These are phyloP conservation scores for Melanogrammus aeglefinus DNA, from an alignment of 2,797 vertebrate genomes.

Conservation along the genomic window DNA sequence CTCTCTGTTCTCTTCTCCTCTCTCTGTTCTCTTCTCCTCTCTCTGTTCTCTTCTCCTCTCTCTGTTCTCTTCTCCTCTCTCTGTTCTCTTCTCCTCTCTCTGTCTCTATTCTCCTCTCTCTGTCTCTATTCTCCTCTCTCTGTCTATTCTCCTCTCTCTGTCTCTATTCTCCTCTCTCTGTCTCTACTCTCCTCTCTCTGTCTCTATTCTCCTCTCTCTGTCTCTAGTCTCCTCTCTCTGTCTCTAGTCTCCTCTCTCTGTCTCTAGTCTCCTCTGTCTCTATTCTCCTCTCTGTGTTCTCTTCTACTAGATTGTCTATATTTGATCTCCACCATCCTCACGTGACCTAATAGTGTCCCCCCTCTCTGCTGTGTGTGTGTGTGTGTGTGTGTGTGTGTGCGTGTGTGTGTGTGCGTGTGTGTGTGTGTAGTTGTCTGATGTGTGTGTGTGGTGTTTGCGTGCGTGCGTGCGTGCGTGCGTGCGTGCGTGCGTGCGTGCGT, in stretches of 20 bases:
- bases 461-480: constrained; percentile 9
- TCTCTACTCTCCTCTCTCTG: not conserved
- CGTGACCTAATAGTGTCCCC: too few relatives aligned
- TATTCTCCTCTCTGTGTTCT: not conserved
- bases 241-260: not conserved
- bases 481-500: constrained; percentile 24
- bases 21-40: not conserved
- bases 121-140: not conserved
- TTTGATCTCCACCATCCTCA: not conserved
- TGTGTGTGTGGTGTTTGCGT: constrained; percentile 6
- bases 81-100: too few relatives aligned
- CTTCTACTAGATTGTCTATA: too few relatives aligned
- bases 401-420: constrained; percentile 39
- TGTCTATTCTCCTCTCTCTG: not conserved
- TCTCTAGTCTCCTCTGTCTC: not conserved
- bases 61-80: too few relatives aligned
- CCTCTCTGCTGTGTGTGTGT: not conserved
- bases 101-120: not conserved
- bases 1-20: too few relatives aligned
- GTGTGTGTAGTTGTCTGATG: too few relatives aligned
- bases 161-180: not conserved
- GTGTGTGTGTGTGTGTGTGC: too few relatives aligned
- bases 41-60: not conserved
- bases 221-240: not conserved
- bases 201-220: not conserved